phyloP scores from a whole-genome alignment of 1,140 invertebrate genomes.

The Achatina immaculata region DNA sequence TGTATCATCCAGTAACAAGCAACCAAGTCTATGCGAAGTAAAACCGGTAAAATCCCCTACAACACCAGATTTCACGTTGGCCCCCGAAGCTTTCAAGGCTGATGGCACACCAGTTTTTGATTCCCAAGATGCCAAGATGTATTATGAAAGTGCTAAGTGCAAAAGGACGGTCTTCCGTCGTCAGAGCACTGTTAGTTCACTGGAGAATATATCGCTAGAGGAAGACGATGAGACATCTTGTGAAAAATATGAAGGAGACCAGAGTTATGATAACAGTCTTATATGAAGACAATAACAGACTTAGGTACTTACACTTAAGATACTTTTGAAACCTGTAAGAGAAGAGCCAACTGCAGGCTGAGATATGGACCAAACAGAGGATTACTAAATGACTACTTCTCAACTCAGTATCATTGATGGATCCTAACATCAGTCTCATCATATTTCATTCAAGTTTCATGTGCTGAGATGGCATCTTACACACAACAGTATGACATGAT shows the following conservation, averaged over 20 bases:
- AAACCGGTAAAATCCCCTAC: neutral
- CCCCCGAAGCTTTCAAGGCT: constrained; percentile 38
- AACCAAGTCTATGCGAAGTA: neutral
- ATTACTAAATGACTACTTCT: no score
- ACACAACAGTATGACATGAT: no score
- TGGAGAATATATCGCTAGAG: constrained; percentile 38
- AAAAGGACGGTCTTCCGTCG: constrained; percentile 34
- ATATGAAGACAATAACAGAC: neutral
- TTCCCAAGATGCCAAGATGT: constrained; percentile 33
- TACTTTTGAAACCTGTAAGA: constrained; percentile 20
- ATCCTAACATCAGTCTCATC: no score
- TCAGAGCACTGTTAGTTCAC: constrained; percentile 39
- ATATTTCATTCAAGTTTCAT: no score
- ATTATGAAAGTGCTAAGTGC: constrained; percentile 35
- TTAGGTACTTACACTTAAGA: neutral
- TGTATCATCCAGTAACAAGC: neutral
- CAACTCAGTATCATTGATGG: no score
- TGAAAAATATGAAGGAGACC: neutral
- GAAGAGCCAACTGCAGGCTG: no score
- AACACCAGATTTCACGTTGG: constrained; percentile 36
- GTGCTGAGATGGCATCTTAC: no score
- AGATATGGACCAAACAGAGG: no score
- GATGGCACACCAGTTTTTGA: constrained; percentile 37
- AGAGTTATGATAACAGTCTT: neutral
- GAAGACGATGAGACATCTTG: neutral